Evolutionary conservation across 2,113 vertebrate genomes (phyloP).

Genomic region (Trachemys scripta): DNA sequence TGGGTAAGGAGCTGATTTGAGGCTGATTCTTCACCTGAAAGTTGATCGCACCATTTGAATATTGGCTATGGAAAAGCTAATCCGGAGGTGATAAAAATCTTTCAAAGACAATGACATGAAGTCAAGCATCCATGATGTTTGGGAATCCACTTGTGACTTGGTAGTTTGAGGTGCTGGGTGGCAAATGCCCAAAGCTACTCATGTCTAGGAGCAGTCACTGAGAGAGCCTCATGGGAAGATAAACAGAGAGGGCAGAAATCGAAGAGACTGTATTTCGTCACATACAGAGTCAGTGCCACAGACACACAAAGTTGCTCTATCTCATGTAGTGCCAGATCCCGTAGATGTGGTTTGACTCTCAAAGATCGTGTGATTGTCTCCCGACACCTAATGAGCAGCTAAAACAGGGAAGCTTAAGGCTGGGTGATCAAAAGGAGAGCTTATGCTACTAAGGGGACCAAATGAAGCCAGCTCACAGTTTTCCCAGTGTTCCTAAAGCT

Average conservation of each 20-base stretch:
- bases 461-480: not conserved
- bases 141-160: not conserved
- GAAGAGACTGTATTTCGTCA: not conserved
- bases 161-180: not conserved
- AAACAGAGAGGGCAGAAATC: not conserved
- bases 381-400: not conserved
- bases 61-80: not conserved
- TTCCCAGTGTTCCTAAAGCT: not conserved
- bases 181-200: not conserved
- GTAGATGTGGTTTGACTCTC: not conserved
- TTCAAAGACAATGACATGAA: not conserved
- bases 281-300: not conserved
- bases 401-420: not conserved
- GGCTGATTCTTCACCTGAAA: not conserved
- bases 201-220: not conserved
- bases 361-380: no score
- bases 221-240: not conserved
- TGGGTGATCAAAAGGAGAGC: not conserved
- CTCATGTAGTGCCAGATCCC: not conserved
- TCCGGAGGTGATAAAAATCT: not conserved
- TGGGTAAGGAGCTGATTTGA: not conserved
- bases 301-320: not conserved
- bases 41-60: not conserved
- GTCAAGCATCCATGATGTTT: not conserved
- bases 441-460: not conserved